Percentiles rank a stretch among this genome's conserved stretches.
phyloP scores from a whole-genome alignment of 2,113 vertebrate species.

The Athene cunicularia region DNA sequence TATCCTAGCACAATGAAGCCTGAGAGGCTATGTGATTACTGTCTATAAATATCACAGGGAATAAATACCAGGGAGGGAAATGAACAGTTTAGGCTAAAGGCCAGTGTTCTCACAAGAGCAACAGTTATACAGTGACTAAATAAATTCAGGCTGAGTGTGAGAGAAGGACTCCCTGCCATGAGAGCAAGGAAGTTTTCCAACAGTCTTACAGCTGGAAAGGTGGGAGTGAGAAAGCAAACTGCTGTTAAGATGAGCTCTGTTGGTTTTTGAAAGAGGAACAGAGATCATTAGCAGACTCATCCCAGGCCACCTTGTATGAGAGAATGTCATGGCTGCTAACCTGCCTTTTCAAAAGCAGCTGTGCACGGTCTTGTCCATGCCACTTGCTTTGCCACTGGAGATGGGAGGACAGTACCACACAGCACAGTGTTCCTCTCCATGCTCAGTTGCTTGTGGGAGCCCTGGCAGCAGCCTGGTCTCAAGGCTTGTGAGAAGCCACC shows the following conservation, averaged over 20 bases:
- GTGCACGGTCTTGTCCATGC: rapidly evolving
- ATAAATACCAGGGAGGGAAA: neutral
- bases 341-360: neutral
- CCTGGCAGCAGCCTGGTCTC: rapidly evolving
- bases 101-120: neutral
- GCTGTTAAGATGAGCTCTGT: neutral
- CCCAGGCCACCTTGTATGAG: neutral
- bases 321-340: neutral
- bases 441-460: neutral
- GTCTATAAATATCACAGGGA: neutral
- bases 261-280: neutral
- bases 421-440: rapidly evolving
- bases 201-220: neutral
- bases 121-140: neutral
- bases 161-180: neutral
- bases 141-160: neutral
- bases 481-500: neutral
- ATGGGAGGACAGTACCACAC: neutral
- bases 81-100: neutral
- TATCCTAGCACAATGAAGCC: neutral
- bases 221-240: neutral
- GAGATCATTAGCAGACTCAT: neutral
- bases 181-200: neutral
- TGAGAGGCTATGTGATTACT: neutral
- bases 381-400: neutral